Conservation (phyloP, 2,888 invertebrate genomes). For the Calliphora vomitoria region DNA sequence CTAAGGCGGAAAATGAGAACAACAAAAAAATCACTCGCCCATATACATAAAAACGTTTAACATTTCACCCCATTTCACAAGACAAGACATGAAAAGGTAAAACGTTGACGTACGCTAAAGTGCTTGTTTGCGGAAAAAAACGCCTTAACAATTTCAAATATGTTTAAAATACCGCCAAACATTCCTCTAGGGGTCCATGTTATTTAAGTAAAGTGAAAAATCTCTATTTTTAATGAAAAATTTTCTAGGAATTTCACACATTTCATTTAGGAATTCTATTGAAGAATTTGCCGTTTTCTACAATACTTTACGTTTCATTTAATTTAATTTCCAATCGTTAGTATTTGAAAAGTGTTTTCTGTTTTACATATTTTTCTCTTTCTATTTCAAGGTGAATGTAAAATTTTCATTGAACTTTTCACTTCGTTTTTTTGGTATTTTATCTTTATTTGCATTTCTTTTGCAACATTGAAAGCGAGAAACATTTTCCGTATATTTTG, state of each 20-base stretch:
- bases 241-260: conserved; percentile 68
- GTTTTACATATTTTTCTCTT: not conserved
- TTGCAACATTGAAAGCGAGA: not conserved
- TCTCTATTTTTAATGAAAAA: conserved; percentile 54
- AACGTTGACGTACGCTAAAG: conserved; percentile 65
- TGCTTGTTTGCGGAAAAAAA: conserved; percentile 39
- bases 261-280: conserved; percentile 64
- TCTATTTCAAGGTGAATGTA: conserved; percentile 63
- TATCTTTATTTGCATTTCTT: not conserved
- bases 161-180: not conserved
- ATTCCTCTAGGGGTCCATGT: not conserved
- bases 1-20: not conserved
- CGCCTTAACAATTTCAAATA: not conserved
- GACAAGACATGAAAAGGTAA: conserved; percentile 63
- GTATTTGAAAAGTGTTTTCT: conserved; percentile 2
- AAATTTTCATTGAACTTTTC: conserved; percentile 58
- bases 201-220: conserved; percentile 17
- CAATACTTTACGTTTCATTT: not conserved
- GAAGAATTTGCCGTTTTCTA: conserved; percentile 29
- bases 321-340: conserved; percentile 6
- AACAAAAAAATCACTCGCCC: not conserved
- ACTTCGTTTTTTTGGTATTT: not conserved
- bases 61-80: not conserved
- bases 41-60: not conserved
- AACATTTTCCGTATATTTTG: conserved; percentile 11